These are phyloP conservation scores for Spondyliosoma cantharus DNA, from an alignment of 2,797 vertebrate species.

Conservation along the genomic window DNA sequence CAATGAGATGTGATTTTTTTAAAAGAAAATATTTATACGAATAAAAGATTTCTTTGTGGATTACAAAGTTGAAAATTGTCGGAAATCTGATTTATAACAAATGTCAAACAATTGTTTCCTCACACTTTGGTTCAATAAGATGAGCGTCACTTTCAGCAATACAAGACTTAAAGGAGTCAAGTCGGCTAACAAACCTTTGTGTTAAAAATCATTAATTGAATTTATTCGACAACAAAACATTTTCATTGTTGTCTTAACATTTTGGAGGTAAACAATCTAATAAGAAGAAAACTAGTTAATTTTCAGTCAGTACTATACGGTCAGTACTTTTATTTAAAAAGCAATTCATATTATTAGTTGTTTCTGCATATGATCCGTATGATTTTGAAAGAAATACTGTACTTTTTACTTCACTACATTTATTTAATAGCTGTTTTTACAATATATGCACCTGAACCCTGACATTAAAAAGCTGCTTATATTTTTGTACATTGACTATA, in stretches of 20 bases:
- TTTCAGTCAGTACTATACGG: no score
- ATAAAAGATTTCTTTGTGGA: conserved; percentile 58
- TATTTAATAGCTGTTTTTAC: no score
- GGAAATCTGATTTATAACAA: neutral
- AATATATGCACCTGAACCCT: neutral
- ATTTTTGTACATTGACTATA: neutral
- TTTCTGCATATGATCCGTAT: no score
- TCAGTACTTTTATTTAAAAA: no score
- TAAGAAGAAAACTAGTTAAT: no score
- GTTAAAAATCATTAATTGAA: neutral
- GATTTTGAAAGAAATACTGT: no score
- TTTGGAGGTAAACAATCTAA: no score
- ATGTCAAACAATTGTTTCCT: neutral
- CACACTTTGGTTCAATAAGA: neutral
- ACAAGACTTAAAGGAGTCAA: neutral
- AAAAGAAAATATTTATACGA: conserved; percentile 70
- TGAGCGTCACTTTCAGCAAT: neutral
- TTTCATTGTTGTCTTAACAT: no score
- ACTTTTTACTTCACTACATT: no score
- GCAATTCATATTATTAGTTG: no score
- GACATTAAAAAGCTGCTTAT: neutral
- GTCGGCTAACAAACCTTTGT: neutral
- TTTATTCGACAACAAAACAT: no score
- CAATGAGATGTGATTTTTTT: conserved; percentile 47
- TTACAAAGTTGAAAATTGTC: neutral